Conservation (phyloP, 2,888 invertebrate genomes). For the Drosophila diplacantha region DNA sequence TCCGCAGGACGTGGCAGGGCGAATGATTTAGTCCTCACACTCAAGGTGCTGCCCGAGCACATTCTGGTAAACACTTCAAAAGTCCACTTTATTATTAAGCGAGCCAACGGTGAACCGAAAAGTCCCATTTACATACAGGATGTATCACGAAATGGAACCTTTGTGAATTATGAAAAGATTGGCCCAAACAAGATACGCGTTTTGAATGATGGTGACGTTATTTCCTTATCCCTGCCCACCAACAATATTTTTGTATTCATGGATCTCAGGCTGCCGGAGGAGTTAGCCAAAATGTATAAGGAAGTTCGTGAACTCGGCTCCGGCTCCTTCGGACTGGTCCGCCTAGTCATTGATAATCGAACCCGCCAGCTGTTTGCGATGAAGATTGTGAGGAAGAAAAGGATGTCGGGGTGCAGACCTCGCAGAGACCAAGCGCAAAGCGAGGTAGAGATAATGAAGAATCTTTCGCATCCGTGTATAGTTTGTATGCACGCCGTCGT, state of each 20-base stretch:
- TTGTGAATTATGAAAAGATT: conserved; percentile 85
- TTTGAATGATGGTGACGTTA: conserved; percentile 85
- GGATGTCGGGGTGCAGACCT: conserved; percentile 77
- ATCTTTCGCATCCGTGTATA: conserved; percentile 89
- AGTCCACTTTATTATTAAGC: conserved; percentile 78
- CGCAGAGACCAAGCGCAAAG: conserved; percentile 80
- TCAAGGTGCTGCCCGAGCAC: conserved; percentile 72
- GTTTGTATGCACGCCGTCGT: conserved; percentile 88
- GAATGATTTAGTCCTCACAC: conserved; percentile 77
- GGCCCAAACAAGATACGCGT: conserved; percentile 84
- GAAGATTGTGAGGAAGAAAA: conserved; percentile 87
- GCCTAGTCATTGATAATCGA: conserved; percentile 84
- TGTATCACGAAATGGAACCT: conserved; percentile 90
- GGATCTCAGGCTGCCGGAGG: conserved; percentile 83
- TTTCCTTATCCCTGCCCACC: conserved; percentile 82
- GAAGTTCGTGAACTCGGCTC: conserved; percentile 86
- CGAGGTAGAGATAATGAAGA: conserved; percentile 89
- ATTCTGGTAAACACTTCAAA: conserved; percentile 78
- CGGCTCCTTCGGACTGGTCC: conserved; percentile 91
- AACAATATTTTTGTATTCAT: conserved; percentile 86
- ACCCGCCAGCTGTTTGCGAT: conserved; percentile 87
- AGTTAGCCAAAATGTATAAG: conserved; percentile 82
- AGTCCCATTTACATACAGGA: conserved; percentile 80
- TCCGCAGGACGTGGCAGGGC: conserved; percentile 77
- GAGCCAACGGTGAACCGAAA: conserved; percentile 74